Conservation (phyloP, 2,888 invertebrate species). For the Marronus borbonicus region DNA sequence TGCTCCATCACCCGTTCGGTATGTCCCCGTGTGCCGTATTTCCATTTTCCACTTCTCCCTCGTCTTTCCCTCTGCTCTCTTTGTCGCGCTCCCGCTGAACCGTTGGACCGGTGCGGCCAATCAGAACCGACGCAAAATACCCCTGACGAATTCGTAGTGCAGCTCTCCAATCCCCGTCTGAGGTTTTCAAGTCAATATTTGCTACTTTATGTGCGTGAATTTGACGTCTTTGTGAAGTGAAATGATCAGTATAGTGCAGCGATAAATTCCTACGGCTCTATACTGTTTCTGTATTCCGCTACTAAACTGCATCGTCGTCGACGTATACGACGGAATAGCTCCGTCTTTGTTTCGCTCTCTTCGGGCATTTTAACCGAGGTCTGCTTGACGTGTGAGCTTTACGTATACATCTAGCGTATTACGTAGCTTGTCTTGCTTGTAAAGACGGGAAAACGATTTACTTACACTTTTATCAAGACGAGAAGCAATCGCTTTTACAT, state of each 20-base stretch:
- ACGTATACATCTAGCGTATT: not conserved
- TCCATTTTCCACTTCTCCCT: conserved; percentile 58
- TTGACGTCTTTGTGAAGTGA: conserved; percentile 66
- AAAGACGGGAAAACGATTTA: conserved; percentile 39
- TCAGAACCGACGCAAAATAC: conserved; percentile 60
- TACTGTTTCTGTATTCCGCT: conserved; percentile 23
- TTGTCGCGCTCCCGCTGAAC: conserved; percentile 35
- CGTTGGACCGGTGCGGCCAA: conserved; percentile 55
- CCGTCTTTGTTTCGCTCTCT: conserved; percentile 16
- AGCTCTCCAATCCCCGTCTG: conserved; percentile 69
- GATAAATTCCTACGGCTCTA: conserved; percentile 65
- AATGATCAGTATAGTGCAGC: conserved; percentile 66
- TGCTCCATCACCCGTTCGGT: conserved; percentile 40
- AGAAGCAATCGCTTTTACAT: conserved; percentile 29
- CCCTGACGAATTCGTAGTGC: conserved; percentile 63
- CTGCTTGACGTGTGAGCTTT: not conserved
- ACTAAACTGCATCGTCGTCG: conserved; percentile 5
- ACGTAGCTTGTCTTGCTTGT: conserved; percentile 28
- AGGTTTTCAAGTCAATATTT: conserved; percentile 71
- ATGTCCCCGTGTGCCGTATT: conserved; percentile 41
- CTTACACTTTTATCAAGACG: conserved; percentile 34
- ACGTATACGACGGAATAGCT: conserved; percentile 26
- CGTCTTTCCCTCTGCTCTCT: conserved; percentile 46
- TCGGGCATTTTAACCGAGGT: not conserved
- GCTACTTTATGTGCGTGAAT: conserved; percentile 67